Conservation (phyloP, 2,888 invertebrate species). For the Esperia sulphurella region DNA sequence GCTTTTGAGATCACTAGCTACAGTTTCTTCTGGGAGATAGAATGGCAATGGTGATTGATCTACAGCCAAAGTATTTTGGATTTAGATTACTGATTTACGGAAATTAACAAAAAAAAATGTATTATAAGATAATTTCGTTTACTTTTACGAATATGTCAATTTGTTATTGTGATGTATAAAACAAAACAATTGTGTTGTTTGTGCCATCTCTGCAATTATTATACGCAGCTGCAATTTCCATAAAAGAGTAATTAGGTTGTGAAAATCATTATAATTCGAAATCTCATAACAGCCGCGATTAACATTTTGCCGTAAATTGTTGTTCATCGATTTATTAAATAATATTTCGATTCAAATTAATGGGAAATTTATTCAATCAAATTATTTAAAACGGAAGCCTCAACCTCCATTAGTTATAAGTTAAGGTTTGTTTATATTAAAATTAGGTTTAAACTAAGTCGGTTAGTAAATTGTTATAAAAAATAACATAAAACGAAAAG, state of each 20-base stretch:
- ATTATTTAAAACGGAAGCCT: constrained; percentile 3
- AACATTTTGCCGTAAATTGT: background rate
- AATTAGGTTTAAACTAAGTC: constrained; percentile 4
- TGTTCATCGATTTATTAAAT: background rate
- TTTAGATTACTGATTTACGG: too few species aligned
- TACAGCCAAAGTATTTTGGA: too few species aligned
- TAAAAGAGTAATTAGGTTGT: constrained; percentile 6
- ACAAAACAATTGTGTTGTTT: too few species aligned
- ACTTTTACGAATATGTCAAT: too few species aligned
- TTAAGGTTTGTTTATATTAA: constrained; percentile 7
- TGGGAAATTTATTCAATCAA: background rate
- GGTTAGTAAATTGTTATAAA: constrained; percentile 8
- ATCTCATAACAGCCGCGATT: background rate
- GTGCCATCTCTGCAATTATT: too few species aligned
- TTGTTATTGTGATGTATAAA: too few species aligned
- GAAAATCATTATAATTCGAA: background rate
- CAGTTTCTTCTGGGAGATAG: background rate
- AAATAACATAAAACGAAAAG: background rate
- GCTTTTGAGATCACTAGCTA: constrained; percentile 1
- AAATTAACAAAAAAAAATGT: too few species aligned
- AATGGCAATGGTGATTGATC: too few species aligned
- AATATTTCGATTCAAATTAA: background rate
- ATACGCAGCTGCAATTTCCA: background rate
- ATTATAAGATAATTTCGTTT: too few species aligned
- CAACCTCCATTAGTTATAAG: constrained; percentile 3